Conservation (phyloP, 2,113 vertebrate genomes). For the Zapus hudsonius region DNA sequence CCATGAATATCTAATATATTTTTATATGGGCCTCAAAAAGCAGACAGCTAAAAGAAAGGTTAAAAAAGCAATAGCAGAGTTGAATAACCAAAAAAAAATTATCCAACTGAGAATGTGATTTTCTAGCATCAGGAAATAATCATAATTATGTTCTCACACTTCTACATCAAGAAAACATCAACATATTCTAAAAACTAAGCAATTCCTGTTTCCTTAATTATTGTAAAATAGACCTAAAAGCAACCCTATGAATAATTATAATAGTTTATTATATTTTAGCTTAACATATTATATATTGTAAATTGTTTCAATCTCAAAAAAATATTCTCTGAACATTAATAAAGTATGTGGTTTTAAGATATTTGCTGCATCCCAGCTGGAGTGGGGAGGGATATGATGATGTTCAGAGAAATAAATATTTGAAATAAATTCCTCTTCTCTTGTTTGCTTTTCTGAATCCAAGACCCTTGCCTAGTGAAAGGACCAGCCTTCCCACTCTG, state of each 20-base stretch:
- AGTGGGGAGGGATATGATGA: background rate
- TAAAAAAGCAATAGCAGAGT: no score
- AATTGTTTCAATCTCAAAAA: background rate
- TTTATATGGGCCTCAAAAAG: no score
- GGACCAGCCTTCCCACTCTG: background rate
- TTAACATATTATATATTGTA: background rate
- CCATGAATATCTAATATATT: no score
- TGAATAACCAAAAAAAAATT: no score
- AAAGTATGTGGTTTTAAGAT: background rate
- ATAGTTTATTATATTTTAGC: no score
- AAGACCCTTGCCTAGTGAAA: background rate
- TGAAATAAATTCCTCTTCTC: background rate
- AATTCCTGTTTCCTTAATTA: background rate
- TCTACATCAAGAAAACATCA: background rate
- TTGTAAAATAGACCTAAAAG: background rate
- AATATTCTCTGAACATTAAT: background rate
- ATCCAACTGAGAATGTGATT: background rate
- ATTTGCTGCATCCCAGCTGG: background rate
- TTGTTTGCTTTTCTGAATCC: background rate
- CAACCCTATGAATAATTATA: no score
- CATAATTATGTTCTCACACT: constrained; percentile 17
- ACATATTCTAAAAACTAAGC: background rate
- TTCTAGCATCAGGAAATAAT: background rate
- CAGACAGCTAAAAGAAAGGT: no score
- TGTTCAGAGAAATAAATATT: background rate